Evolutionary conservation across 1,140 invertebrate genomes (phyloP).

Genomic region (Sweltsa coloradensis): DNA sequence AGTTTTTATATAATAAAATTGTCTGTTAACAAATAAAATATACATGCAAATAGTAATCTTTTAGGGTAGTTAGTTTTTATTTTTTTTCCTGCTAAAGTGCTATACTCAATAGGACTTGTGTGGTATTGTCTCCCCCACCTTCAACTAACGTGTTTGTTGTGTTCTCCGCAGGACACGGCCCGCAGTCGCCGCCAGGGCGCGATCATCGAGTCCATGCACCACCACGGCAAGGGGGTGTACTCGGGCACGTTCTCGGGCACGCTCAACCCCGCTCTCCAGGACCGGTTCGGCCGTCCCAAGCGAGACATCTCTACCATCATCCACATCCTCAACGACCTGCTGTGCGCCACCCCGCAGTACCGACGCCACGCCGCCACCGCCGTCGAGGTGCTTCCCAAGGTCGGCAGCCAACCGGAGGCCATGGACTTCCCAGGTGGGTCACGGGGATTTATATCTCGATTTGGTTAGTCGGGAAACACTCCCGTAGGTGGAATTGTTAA

Average conservation of each 20-base stretch:
- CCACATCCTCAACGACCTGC: conserved; percentile 86
- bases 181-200: conserved; percentile 48
- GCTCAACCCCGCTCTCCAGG: conserved; percentile 85
- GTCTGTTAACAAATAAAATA: too few species aligned
- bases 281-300: conserved; percentile 77
- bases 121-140: too few species aligned
- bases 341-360: conserved; percentile 67
- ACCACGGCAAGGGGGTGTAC: conserved; percentile 73
- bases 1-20: too few species aligned
- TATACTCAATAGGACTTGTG: too few species aligned
- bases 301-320: conserved; percentile 89
- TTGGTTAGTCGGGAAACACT: too few species aligned
- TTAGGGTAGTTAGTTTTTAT: too few species aligned
- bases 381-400: neutral
- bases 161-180: conserved; percentile 10
- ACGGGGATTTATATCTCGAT: conserved; percentile 19
- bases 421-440: conserved; percentile 16
- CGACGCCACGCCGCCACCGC: conserved; percentile 26
- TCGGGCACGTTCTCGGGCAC: conserved; percentile 52
- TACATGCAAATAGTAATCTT: too few species aligned
- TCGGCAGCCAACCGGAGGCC: neutral
- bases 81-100: too few species aligned
- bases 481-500: too few species aligned
- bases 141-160: too few species aligned
- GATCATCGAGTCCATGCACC: conserved; percentile 86